Evolutionary conservation across 2,797 vertebrate species (phyloP).

Genomic region (Parauchenoglanis punctatus): DNA sequence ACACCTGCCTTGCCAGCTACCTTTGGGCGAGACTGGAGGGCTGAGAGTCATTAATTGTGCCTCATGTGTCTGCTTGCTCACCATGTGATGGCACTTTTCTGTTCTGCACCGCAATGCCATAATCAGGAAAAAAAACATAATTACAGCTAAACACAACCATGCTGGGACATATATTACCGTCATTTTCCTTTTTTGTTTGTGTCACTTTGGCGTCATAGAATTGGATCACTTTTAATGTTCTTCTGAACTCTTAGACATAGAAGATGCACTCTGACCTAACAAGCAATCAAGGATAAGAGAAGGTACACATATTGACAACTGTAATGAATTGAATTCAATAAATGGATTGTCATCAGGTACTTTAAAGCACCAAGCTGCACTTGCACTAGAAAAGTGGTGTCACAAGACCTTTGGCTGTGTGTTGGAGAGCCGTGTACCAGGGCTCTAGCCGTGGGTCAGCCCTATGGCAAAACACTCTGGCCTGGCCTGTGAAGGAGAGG

Average conservation of each 20-base stretch:
- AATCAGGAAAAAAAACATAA: constrained; percentile 45
- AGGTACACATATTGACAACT: background rate
- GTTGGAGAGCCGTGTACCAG: background rate
- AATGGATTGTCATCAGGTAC: background rate
- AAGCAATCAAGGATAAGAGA: constrained; percentile 9
- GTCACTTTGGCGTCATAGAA: constrained; percentile 10
- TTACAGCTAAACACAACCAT: constrained; percentile 30
- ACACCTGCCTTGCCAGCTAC: constrained; percentile 51
- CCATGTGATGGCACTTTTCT: constrained; percentile 49
- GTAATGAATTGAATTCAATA: background rate
- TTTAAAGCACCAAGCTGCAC: background rate
- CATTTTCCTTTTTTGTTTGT: constrained; percentile 30
- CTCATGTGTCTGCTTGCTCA: constrained; percentile 50
- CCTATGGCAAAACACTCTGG: constrained; percentile 48
- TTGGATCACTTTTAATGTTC: background rate
- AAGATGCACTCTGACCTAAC: constrained; percentile 23
- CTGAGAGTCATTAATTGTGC: constrained; percentile 62
- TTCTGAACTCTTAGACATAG: background rate
- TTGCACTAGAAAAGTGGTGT: constrained; percentile 14
- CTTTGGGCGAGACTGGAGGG: constrained; percentile 54
- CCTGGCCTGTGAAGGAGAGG: constrained; percentile 33
- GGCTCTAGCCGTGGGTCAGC: constrained; percentile 47
- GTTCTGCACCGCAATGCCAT: constrained; percentile 31
- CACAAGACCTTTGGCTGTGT: background rate
- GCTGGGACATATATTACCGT: constrained; percentile 36